These are phyloP conservation scores for Thunnus thynnus DNA, from an alignment of 2,113 vertebrate genomes.

Conservation along the genomic window DNA sequence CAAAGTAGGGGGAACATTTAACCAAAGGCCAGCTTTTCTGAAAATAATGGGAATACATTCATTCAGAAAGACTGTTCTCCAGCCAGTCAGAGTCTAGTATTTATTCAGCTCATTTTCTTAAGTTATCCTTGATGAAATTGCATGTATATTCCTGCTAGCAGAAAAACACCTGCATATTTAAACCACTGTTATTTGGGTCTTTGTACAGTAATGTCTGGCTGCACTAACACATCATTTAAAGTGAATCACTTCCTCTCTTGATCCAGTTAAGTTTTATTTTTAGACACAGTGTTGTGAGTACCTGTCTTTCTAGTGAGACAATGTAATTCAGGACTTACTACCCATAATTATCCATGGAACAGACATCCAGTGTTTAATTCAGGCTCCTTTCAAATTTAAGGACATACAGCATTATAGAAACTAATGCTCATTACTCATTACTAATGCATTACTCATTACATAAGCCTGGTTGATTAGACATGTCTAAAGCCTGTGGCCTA, in stretches of 20 bases:
- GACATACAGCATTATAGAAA: not conserved
- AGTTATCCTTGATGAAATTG: not conserved
- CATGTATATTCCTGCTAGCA: not conserved
- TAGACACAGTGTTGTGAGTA: constrained; percentile 34
- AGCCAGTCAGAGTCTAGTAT: too few relatives aligned
- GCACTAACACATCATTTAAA: constrained; percentile 24
- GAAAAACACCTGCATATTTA: not conserved
- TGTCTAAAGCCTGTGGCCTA: not conserved
- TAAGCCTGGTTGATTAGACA: not conserved
- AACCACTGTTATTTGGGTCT: constrained; percentile 3
- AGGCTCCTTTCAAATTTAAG: not conserved
- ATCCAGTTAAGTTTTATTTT: constrained; percentile 32
- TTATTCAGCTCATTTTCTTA: too few relatives aligned
- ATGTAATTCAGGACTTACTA: constrained; percentile 28
- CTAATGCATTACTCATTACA: not conserved
- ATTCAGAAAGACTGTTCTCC: too few relatives aligned
- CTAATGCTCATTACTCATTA: not conserved
- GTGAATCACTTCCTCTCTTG: constrained; percentile 48
- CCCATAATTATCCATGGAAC: constrained; percentile 22
- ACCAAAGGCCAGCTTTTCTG: too few relatives aligned
- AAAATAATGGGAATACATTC: too few relatives aligned
- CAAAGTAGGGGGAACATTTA: too few relatives aligned
- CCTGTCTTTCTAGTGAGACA: constrained; percentile 8
- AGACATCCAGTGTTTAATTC: not conserved
- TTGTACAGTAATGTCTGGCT: constrained; percentile 27